Conservation (phyloP, 2,888 invertebrate species). For the Unio delphinus region DNA sequence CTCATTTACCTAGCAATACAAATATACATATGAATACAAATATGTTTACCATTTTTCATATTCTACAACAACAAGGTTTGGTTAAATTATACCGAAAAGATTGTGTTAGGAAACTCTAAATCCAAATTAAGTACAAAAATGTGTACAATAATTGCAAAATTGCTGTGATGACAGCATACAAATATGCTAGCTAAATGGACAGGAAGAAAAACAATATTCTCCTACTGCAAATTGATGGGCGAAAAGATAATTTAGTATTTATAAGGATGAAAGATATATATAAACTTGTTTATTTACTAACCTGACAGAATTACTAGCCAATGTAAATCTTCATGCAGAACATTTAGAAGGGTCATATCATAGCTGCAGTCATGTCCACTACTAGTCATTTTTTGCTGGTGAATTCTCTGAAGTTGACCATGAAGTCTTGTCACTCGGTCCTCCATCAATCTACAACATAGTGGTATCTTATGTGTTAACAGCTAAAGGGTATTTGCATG, state of each 20-base stretch:
- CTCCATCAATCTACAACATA: constrained; percentile 76
- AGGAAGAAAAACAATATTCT: not conserved
- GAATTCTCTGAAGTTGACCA: constrained; percentile 72
- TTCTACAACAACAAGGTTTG: too few relatives aligned
- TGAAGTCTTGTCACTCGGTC: constrained; percentile 77
- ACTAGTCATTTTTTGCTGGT: constrained; percentile 54
- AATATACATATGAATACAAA: too few relatives aligned
- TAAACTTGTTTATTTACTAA: constrained; percentile 24
- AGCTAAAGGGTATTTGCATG: too few relatives aligned
- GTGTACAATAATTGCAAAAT: not conserved
- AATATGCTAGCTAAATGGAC: not conserved
- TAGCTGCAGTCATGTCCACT: constrained; percentile 33
- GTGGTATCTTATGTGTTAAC: too few relatives aligned
- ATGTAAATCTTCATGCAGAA: constrained; percentile 89
- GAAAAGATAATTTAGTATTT: not conserved
- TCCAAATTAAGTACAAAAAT: too few relatives aligned
- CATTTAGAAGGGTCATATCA: constrained; percentile 74
- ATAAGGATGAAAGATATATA: not conserved
- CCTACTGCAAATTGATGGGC: not conserved
- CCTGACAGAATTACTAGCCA: constrained; percentile 86
- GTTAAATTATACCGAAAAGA: too few relatives aligned
- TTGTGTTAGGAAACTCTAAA: too few relatives aligned
- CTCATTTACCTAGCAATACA: too few relatives aligned
- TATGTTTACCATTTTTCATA: not conserved
- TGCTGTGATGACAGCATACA: not conserved